Conservation (phyloP, 2,888 invertebrate genomes). For the Agonopterix arenella region DNA sequence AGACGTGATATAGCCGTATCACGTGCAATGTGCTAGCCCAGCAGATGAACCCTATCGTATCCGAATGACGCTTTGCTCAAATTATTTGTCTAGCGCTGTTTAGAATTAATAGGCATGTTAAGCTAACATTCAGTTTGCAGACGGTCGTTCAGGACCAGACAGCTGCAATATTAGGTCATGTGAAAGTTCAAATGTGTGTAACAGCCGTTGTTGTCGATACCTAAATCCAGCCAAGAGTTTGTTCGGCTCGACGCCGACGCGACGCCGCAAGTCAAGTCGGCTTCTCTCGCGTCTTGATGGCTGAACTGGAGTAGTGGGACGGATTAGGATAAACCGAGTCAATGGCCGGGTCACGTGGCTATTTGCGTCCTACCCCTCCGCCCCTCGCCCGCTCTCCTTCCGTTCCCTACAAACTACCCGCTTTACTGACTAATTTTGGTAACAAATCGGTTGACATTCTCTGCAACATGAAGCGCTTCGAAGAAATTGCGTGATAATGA, state of each 20-base stretch:
- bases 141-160: conserved; percentile 5
- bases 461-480: conserved; percentile 24
- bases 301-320: conserved; percentile 74
- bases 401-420: conserved; percentile 41
- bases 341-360: conserved; percentile 74
- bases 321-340: conserved; percentile 75
- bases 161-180: conserved; percentile 48
- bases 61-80: no score
- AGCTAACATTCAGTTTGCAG: not conserved
- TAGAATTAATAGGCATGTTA: no score
- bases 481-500: no score
- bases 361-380: conserved; percentile 60
- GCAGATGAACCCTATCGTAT: no score
- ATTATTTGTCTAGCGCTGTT: no score
- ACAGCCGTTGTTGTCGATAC: conserved; percentile 13
- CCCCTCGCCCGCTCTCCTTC: conserved; percentile 35
- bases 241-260: not conserved
- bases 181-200: conserved; percentile 39
- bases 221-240: conserved; percentile 9
- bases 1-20: no score
- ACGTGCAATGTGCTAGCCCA: no score
- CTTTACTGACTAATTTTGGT: conserved; percentile 58
- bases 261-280: conserved; percentile 16
- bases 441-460: conserved; percentile 47
- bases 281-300: conserved; percentile 35